phyloP scores from a whole-genome alignment of 2,113 vertebrate genomes.

The Callaeas wilsoni region DNA sequence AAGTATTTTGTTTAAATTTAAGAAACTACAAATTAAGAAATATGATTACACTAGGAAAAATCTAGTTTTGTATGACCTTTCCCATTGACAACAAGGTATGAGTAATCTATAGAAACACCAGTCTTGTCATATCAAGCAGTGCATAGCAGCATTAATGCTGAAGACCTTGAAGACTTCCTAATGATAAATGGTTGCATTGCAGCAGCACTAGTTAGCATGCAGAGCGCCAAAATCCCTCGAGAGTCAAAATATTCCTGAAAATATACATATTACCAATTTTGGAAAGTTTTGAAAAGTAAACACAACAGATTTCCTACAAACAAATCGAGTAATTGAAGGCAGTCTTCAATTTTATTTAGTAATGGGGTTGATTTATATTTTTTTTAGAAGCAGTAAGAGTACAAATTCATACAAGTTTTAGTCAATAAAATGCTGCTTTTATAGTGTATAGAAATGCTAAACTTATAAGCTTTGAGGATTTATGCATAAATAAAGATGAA shows the following conservation, averaged over 20 bases:
- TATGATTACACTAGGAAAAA: slow-evolving; percentile 19
- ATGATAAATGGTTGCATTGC: slow-evolving; percentile 5
- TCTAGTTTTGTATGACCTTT: slow-evolving; percentile 28
- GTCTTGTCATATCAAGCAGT: slow-evolving; percentile 15
- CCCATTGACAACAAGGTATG: neutral
- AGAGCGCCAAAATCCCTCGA: slow-evolving; percentile 16
- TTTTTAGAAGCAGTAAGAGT: neutral
- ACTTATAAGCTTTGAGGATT: slow-evolving; percentile 15
- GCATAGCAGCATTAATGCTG: neutral
- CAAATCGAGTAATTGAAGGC: slow-evolving; percentile 21
- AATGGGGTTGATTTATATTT: slow-evolving; percentile 38
- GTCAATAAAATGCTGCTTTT: slow-evolving; percentile 37
- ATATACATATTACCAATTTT: slow-evolving; percentile 15
- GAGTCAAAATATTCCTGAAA: slow-evolving; percentile 28
- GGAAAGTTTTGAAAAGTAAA: slow-evolving; percentile 27
- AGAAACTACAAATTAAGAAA: slow-evolving; percentile 37
- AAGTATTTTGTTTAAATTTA: slow-evolving; percentile 25
- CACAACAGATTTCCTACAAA: slow-evolving; percentile 55
- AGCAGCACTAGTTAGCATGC: slow-evolving; percentile 13
- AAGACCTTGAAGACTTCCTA: slow-evolving; percentile 20
- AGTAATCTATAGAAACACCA: slow-evolving; percentile 31
- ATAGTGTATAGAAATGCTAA: slow-evolving; percentile 9
- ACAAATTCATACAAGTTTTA: slow-evolving; percentile 30
- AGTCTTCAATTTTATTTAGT: slow-evolving; percentile 46
- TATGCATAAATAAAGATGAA: slow-evolving; percentile 35